Base-by-base conservation (phyloP, 2,888 invertebrate genomes). In the Amphiduros pacificus region DNA sequence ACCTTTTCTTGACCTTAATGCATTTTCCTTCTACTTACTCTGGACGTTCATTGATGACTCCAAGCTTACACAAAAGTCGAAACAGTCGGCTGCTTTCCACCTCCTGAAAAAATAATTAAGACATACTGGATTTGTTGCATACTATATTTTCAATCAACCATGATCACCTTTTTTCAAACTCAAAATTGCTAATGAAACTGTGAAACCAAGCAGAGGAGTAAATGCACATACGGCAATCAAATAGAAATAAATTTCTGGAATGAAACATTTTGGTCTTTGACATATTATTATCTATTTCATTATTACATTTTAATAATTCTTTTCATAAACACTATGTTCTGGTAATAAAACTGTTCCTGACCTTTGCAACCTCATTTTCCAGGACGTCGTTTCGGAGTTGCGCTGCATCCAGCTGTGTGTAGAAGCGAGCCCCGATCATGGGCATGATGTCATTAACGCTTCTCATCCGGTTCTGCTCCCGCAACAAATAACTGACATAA, bases 391-490 rank as follows among this genome's bases (percentile, higher is more conserved):
- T 90, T 70, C 93, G 89, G 61, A 91, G 87, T 81, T 94, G 92
- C 62, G 93, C 87, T 5, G 91, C 90, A 83, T 98, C 97, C 79
- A 97, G 86, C 85, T 98, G 96, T 0, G 92, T 92, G 83, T 96
- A 98, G 85, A 97, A 98, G 62, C 97, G 87, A 50, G 96, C 96
- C 27, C 87, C 98, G 74, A 99, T 97, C 95, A 98, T 96, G 29
- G 98, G 97, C 98, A 98, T 98, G 75, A 98, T 88, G 85, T 98
- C 97, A 68, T 93, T 93, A 64, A 98, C 91, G 74, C 90, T 91
- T 20, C 77, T 66, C 32, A 74, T 73, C 36, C 77, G 70, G 52
- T 71, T 76, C 64, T 74, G 76, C 60, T 75, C 76, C 24, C 73
- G 73, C 64, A 79, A 65, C 57, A 79, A 67, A 62, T 78, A 79